phyloP scores from a whole-genome alignment of 1,140 invertebrate species.

The Zaprionus davidi region DNA sequence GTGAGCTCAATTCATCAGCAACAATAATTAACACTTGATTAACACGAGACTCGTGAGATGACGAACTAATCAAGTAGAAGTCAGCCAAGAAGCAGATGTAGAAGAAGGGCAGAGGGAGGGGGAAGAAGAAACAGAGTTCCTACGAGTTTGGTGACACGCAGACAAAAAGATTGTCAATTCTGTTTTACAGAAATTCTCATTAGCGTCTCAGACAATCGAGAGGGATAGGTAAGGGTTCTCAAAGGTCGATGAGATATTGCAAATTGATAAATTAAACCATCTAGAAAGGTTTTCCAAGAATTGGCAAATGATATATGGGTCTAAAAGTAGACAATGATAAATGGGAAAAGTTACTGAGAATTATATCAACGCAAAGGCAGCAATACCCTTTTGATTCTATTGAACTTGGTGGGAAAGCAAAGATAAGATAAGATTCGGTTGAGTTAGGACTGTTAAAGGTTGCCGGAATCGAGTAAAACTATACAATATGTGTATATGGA shows the following conservation, averaged over 20 bases:
- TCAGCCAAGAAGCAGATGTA: background rate
- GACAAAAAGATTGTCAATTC: background rate
- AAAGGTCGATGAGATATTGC: background rate
- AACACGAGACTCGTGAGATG: slow-evolving; percentile 37
- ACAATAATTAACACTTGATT: slow-evolving; percentile 69
- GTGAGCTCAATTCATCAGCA: slow-evolving; percentile 48
- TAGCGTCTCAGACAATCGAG: background rate
- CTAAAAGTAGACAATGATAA: slow-evolving; percentile 19
- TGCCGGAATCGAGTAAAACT: background rate
- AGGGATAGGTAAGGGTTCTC: slow-evolving; percentile 44
- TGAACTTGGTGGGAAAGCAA: background rate
- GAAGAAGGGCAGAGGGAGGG: too few species aligned
- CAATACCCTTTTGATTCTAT: background rate
- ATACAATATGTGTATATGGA: background rate
- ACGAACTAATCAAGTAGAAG: slow-evolving; percentile 21
- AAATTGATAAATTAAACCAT: background rate
- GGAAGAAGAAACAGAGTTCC: background rate
- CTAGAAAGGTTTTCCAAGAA: slow-evolving; percentile 7
- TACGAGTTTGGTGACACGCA: background rate
- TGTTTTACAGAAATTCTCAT: background rate
- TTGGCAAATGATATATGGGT: slow-evolving; percentile 19
- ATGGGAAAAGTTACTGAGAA: slow-evolving; percentile 10
- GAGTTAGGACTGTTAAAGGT: background rate
- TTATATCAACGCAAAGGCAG: background rate
- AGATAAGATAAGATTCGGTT: slow-evolving; percentile 1